These are phyloP conservation scores for Tragopan temminckii DNA, from an alignment of 2,797 vertebrate species.

Conservation along the genomic window DNA sequence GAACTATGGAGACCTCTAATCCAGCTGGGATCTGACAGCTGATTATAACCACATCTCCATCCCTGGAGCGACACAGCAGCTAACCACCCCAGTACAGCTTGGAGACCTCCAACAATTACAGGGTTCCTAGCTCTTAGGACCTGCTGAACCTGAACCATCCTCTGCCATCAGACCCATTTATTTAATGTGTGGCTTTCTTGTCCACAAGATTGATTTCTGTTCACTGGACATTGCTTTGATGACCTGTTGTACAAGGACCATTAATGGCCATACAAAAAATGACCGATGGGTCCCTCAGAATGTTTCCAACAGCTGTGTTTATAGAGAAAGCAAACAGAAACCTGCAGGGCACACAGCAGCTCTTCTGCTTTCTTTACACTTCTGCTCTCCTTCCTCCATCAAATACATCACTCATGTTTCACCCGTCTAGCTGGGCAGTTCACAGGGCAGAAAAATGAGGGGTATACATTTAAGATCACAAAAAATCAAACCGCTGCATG, in stretches of 20 bases:
- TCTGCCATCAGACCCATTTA: not conserved
- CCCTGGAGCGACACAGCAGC: not conserved
- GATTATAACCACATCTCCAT: not conserved
- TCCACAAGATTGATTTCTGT: not conserved
- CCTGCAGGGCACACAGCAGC: rapidly evolving
- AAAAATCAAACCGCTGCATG: not conserved
- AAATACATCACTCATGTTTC: not conserved
- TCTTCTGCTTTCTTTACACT: not conserved
- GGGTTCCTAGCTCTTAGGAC: not conserved
- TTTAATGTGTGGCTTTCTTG: not conserved
- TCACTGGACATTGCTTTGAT: not conserved
- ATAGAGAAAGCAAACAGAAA: slow-evolving; percentile 27
- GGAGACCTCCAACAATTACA: not conserved
- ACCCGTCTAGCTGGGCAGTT: not conserved
- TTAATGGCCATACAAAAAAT: not conserved
- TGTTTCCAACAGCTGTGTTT: slow-evolving; percentile 21
- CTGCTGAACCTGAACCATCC: not conserved
- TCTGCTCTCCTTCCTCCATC: not conserved
- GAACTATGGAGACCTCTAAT: not conserved
- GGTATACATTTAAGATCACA: not conserved
- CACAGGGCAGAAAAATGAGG: not conserved
- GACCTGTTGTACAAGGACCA: not conserved
- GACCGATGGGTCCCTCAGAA: not conserved
- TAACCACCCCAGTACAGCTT: not conserved
- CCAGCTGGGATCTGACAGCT: not conserved